Percentiles rank a stretch among this genome's conserved stretches.
phyloP scores from a whole-genome alignment of 2,113 vertebrate genomes.

The Heterocephalus glaber region DNA sequence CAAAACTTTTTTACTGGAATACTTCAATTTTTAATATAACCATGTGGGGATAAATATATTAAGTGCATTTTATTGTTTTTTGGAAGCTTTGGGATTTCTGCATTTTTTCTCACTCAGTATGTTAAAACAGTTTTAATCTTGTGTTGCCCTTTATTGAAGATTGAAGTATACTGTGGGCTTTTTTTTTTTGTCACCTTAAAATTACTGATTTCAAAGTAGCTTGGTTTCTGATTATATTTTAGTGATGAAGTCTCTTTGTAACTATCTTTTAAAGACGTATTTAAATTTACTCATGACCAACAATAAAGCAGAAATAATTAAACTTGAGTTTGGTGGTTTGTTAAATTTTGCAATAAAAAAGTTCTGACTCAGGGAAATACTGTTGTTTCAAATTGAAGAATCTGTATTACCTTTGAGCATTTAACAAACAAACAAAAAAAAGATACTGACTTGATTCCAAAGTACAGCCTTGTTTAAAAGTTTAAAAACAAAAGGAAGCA shows the following conservation, averaged over 20 bases:
- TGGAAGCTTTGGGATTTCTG: not conserved
- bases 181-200: not conserved
- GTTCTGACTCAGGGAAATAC: constrained; percentile 31
- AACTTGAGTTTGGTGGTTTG: constrained; percentile 75
- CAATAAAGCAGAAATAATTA: constrained; percentile 74
- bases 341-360: constrained; percentile 71
- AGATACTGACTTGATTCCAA: constrained; percentile 1
- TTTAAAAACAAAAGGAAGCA: constrained; percentile 19
- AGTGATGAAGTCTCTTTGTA: constrained; percentile 68
- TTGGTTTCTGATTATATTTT: constrained; percentile 65
- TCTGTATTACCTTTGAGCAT: not conserved
- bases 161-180: not conserved
- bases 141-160: constrained; percentile 22
- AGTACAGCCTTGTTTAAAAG: constrained; percentile 5
- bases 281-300: constrained; percentile 58
- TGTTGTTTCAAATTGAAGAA: constrained; percentile 43
- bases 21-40: constrained; percentile 34
- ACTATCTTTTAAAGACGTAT: constrained; percentile 24
- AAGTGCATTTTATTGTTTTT: not conserved
- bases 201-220: constrained; percentile 60
- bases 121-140: constrained; percentile 38
- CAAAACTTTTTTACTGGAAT: constrained; percentile 43
- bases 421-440: not conserved
- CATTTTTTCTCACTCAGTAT: not conserved
- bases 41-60: constrained; percentile 30